Base-by-base conservation (phyloP, 2,113 vertebrate species). In the Malurus cyaneus region DNA sequence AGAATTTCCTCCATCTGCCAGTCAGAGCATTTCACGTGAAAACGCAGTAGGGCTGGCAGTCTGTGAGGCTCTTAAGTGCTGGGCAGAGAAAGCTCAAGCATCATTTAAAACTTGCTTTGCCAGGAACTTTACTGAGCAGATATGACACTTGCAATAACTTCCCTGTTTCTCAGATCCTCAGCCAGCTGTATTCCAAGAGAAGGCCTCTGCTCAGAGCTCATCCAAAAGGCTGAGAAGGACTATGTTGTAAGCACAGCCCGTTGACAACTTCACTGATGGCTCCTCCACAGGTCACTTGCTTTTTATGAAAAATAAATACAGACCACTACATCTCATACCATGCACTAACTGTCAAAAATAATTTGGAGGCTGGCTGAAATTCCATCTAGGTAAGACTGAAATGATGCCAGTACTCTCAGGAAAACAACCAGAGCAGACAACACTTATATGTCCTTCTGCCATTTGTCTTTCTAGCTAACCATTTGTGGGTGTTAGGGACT, bases 221-320 rank as follows among this genome's bases (percentile, higher is more conserved):
- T 53, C 62, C 76, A 36, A 49, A 86, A 77, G 42, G 47, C 74
- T 86, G 18, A 15, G 41, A 42, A 80, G 81, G 56, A 26, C 56
- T 17, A 23, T 42, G 50, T 9, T 74, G 77, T 66, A 81, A 54
- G 32, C 61, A 59, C 47, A 39, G 66, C 32, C 73, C 34, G 69
- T 1, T 79, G 92, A 91, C 69, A 89, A 20, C 65, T 91, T 74
- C 84, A 50, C 64, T 56, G 73, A 92, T n/a, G 41, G 84, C 78
- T 94, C 73, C 92, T 65, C 44, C 34, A 52, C 78, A 89, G 89
- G 84, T 85, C 78, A 71, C 70, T 81, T 50, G 36, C 62, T 80
- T 67, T 65, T 88, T 61, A 85, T 60, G 66, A 86, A 95, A 95
- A 83, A 70, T 41, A 88, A 83, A 88, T 46, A 69, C 60, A 77